phyloP scores from a whole-genome alignment of 1,140 invertebrate species.

The Caenorhabditis briggsae region DNA sequence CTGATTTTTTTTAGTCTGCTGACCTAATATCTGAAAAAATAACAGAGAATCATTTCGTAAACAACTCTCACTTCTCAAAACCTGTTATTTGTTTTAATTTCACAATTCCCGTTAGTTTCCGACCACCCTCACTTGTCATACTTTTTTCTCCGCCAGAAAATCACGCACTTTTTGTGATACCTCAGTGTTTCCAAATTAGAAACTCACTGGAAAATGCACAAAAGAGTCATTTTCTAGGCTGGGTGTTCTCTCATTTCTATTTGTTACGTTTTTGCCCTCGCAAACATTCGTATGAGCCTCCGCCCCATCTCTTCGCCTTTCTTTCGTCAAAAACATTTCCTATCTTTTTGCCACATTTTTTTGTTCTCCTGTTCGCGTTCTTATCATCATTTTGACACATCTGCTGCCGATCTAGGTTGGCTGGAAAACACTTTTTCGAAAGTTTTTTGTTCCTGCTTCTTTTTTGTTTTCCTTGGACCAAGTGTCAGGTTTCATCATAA shows the following conservation, averaged over 20 bases:
- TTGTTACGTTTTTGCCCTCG: slow-evolving; percentile 14
- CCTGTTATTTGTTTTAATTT: slow-evolving; percentile 12
- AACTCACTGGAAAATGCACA: background rate
- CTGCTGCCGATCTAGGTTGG: background rate
- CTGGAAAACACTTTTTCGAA: background rate
- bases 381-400: background rate
- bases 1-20: background rate
- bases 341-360: background rate
- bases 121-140: background rate
- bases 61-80: background rate
- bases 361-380: slow-evolving; percentile 5
- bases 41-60: background rate
- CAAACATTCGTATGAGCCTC: slow-evolving; percentile 36
- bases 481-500: too few species aligned
- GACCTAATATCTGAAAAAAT: background rate
- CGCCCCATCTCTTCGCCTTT: slow-evolving; percentile 17
- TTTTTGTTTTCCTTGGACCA: background rate
- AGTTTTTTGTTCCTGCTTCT: background rate
- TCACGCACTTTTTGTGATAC: background rate
- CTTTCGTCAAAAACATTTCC: slow-evolving; percentile 32
- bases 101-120: background rate
- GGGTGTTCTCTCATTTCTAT: background rate
- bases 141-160: too few species aligned
- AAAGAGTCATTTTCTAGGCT: background rate
- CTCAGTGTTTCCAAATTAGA: too few species aligned